phyloP scores from a whole-genome alignment of 2,888 invertebrate genomes.

The Muschampia staudingeri region DNA sequence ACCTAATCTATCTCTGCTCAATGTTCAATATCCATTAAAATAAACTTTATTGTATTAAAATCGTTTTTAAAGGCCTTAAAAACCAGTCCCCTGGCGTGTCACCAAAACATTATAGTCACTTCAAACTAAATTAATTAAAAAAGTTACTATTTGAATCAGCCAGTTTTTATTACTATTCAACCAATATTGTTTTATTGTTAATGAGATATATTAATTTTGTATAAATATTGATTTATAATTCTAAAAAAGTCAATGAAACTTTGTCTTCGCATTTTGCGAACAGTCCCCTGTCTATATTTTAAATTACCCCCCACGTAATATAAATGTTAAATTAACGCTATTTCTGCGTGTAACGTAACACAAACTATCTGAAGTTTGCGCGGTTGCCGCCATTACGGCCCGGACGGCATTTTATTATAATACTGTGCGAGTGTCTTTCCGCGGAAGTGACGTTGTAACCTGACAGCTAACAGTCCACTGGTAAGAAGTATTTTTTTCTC shows the following conservation, averaged over 20 bases:
- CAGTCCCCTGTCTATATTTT: not conserved
- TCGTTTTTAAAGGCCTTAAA: not conserved
- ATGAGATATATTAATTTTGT: not conserved
- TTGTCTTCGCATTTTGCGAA: not conserved
- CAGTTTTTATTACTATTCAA: not conserved
- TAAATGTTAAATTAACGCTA: not conserved
- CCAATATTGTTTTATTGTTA: not conserved
- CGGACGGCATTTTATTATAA: not conserved
- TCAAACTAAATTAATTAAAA: not conserved
- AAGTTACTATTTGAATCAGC: not conserved
- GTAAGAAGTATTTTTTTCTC: too few relatives aligned
- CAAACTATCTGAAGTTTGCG: not conserved
- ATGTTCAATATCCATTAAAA: not conserved
- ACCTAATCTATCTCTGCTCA: not conserved
- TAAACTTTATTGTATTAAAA: not conserved
- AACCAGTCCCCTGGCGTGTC: not conserved
- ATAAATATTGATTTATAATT: not conserved
- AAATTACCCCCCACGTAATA: not conserved
- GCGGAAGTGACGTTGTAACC: not conserved
- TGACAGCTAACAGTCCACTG: too few relatives aligned
- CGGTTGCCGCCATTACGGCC: too few relatives aligned
- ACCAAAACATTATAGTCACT: not conserved
- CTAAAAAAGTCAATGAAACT: not conserved
- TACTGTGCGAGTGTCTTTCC: not conserved
- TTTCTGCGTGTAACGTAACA: not conserved